A percentile compares a stretch with the other conserved stretches of the same genome.
These are phyloP conservation scores for Meandrina meandrites DNA, from an alignment of 92 coral and sea anemone species.

Conservation along the genomic window DNA sequence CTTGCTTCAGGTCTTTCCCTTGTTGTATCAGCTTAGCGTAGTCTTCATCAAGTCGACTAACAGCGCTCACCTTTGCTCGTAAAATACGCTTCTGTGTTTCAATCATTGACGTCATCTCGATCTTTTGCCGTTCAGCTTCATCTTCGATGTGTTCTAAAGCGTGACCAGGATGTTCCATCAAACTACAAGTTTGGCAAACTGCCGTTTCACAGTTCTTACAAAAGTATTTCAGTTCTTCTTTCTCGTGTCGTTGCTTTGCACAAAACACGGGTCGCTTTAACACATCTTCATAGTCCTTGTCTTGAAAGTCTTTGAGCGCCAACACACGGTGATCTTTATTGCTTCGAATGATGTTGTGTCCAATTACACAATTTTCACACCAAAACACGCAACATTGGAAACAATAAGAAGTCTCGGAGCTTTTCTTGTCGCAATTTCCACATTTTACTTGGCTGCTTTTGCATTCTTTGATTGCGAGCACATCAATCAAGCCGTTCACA, in stretches of 20 bases:
- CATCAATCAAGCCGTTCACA: slow-evolving; percentile 52
- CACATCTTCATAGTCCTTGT: slow-evolving; percentile 30
- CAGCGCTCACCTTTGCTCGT: background rate
- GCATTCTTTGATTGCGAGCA: slow-evolving; percentile 38
- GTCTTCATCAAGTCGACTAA: background rate
- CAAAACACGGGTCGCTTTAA: slow-evolving; percentile 22
- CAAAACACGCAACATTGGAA: slow-evolving; percentile 45
- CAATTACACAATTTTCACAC: slow-evolving; percentile 35
- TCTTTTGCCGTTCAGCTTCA: slow-evolving; percentile 3
- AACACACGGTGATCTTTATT: slow-evolving; percentile 37
- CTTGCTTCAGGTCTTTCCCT: background rate
- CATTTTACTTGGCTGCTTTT: slow-evolving; percentile 20
- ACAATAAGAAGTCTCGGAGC: slow-evolving; percentile 39
- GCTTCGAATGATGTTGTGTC: slow-evolving; percentile 23
- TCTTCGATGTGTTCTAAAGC: slow-evolving; percentile 16
- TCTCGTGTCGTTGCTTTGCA: slow-evolving; percentile 22
- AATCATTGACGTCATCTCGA: background rate
- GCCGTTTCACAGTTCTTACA: slow-evolving; percentile 24
- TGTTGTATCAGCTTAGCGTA: background rate
- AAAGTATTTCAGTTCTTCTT: slow-evolving; percentile 21
- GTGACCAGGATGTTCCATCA: slow-evolving; percentile 3
- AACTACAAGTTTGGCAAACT: background rate
- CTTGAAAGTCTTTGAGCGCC: slow-evolving; percentile 25
- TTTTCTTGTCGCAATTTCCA: slow-evolving; percentile 39
- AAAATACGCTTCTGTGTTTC: background rate